These are phyloP conservation scores for Cotesia congregata DNA, from an alignment of 2,888 invertebrate species.

Conservation along the genomic window DNA sequence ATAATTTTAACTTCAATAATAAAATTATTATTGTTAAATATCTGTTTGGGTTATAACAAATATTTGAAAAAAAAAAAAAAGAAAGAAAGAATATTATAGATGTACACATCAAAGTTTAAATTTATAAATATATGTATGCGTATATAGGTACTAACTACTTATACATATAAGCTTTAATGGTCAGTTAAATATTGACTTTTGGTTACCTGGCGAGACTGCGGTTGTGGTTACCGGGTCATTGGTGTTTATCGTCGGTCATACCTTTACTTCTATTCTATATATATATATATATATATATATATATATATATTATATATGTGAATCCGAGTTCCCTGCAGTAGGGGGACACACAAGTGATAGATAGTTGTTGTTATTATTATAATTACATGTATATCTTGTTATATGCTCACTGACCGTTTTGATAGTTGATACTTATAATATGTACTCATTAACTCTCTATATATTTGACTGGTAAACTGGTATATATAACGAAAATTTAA, in stretches of 20 bases:
- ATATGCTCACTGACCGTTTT: slow-evolving; percentile 12
- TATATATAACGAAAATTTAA: too few species aligned
- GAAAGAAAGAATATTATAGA: not conserved
- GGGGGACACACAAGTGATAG: slow-evolving; percentile 33
- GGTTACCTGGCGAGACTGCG: slow-evolving; percentile 49
- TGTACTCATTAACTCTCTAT: slow-evolving; percentile 15
- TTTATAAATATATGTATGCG: not conserved
- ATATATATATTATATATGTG: slow-evolving; percentile 22
- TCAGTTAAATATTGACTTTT: slow-evolving; percentile 60
- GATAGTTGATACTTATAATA: too few species aligned
- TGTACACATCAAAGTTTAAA: slow-evolving; percentile 2
- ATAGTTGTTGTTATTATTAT: slow-evolving; percentile 18
- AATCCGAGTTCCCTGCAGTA: slow-evolving; percentile 17
- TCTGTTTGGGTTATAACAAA: not conserved
- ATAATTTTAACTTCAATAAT: too few species aligned
- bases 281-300: slow-evolving; percentile 19
- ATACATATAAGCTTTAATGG: slow-evolving; percentile 54
- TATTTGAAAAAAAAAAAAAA: not conserved
- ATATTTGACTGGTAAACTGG: not conserved
- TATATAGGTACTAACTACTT: not conserved
- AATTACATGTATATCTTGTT: not conserved
- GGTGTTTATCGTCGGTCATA: slow-evolving; percentile 44
- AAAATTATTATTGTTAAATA: not conserved
- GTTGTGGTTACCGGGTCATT: slow-evolving; percentile 52
- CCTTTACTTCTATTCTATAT: not conserved